Evolutionary conservation across 2,888 invertebrate species (phyloP), one percentile per base, ranked within the genome.

Genomic region (Drosophila nigricruria): DNA sequence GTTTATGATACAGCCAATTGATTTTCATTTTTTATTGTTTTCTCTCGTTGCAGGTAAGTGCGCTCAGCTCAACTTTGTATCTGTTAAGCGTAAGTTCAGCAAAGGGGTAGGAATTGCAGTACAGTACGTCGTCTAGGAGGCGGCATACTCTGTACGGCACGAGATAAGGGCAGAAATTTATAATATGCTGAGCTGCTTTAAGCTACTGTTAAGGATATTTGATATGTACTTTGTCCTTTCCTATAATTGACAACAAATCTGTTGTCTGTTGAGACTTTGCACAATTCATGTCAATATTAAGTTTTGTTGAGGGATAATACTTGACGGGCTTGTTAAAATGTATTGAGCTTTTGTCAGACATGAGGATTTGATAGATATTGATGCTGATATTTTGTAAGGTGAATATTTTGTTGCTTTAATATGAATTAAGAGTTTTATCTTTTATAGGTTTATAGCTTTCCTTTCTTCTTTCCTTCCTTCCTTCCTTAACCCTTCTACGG

Each of bases 1-100:
- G 81, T 77, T 77, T 77, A 70, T 83, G 74, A 60, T 77, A 52
- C 50, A 60, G 67, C 52, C 80, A 78, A 84, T 84, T 84, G 66
- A 71, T 79, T 73, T 73, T 57, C 59, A 66, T 76, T 68, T 76
- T 72, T 76, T 79, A 74, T 77, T 77, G 68, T 70, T 74, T 53
- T 68, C 64, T 76, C 62, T 76, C 62, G 54, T 82, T 82, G 25
- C 81, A 81, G 79, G 73, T 79, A 69, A 85, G 81, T 65, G 64
- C 52, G 52, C 43, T 56, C 65, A 73, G 59, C 54, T 43, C 70
- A 61, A 66, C 77, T 53, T 73, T 77, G 77, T 77, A 73, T 49
- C 58, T 61, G 52, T 64, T 70, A 57, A 62, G 62, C 59, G 77
- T 75, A 77, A 75, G 77, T 68, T 62, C 60, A 18, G 36, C 27